phyloP scores from a whole-genome alignment of 2,113 vertebrate species.

The Cebus imitator region DNA sequence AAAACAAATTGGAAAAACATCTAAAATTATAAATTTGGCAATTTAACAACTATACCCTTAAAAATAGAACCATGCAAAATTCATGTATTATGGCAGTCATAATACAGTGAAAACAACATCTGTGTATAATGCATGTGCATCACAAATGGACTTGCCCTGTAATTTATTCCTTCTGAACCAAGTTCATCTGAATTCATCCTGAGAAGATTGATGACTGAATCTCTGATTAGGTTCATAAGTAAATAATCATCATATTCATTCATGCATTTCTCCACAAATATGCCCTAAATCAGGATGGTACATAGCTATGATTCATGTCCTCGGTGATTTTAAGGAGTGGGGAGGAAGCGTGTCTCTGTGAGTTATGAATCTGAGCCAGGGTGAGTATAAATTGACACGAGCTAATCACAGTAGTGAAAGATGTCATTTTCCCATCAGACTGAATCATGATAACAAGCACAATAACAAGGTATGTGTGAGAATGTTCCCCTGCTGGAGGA shows the following conservation, averaged over 20 bases:
- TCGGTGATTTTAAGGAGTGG: constrained; percentile 44
- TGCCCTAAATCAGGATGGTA: background rate
- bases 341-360: background rate
- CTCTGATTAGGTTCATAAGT: background rate
- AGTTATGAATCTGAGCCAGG: background rate
- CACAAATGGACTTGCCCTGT: background rate
- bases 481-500: background rate
- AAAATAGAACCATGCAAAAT: background rate
- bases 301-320: background rate
- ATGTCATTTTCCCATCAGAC: background rate
- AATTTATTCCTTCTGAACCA: background rate
- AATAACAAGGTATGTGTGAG: background rate
- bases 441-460: background rate
- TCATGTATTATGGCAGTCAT: background rate
- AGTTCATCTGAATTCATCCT: background rate
- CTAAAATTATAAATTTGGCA: background rate
- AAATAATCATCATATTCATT: background rate
- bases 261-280: background rate
- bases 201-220: background rate
- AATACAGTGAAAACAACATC: no score
- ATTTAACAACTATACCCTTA: background rate
- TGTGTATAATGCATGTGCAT: background rate
- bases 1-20: no score
- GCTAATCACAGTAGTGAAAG: background rate
- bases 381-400: constrained; percentile 21